These are phyloP conservation scores for Rotaria macrura DNA, from an alignment of 2,888 invertebrate genomes.

Conservation along the genomic window DNA sequence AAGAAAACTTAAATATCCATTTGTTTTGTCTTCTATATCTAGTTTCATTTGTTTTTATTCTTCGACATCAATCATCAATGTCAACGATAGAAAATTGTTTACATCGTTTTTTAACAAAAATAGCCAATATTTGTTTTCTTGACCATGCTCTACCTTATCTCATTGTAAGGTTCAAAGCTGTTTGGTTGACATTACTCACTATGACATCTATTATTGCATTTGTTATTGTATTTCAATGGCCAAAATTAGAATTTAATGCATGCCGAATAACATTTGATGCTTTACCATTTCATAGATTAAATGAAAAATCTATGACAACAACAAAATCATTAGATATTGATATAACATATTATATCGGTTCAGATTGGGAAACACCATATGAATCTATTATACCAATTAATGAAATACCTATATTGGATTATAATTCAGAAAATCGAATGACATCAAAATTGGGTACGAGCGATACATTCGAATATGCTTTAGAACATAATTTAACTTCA, in stretches of 20 bases:
- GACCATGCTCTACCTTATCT: background rate
- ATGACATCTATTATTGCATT: background rate
- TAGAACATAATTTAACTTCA: background rate
- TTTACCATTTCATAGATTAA: background rate
- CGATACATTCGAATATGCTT: background rate
- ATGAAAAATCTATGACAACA: background rate
- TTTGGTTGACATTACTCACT: background rate
- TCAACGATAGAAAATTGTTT: background rate
- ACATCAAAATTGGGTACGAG: background rate
- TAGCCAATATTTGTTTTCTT: background rate
- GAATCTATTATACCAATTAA: background rate
- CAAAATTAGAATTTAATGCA: background rate
- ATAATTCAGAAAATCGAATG: background rate
- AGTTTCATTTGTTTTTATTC: background rate
- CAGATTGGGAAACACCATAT: background rate
- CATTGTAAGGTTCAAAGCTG: background rate
- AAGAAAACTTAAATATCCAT: too few species aligned
- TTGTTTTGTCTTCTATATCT: background rate
- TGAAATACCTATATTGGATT: background rate
- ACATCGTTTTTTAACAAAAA: background rate
- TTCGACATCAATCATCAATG: background rate
- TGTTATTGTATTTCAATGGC: background rate
- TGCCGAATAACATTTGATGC: background rate
- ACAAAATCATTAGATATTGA: slow-evolving; percentile 4
- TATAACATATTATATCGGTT: slow-evolving; percentile 5